phyloP scores from a whole-genome alignment of 2,797 vertebrate species.

The Garrulus glandarius region DNA sequence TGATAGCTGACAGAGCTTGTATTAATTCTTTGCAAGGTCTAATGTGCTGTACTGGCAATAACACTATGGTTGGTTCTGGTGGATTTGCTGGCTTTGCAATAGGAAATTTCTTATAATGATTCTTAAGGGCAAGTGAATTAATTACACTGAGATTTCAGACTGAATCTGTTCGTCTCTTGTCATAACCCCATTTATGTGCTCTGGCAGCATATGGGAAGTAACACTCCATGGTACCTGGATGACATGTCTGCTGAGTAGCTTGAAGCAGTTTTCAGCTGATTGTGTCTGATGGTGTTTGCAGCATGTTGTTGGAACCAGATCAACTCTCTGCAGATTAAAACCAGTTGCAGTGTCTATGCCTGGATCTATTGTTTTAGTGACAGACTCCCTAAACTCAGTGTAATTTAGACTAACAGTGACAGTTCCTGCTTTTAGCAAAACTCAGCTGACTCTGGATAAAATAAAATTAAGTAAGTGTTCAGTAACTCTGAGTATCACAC shows the following conservation, averaged over 20 bases:
- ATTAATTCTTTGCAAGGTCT: constrained; percentile 43
- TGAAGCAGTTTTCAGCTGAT: constrained; percentile 46
- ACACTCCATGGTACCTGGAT: constrained; percentile 60
- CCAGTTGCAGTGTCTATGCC: constrained; percentile 6
- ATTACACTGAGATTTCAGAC: constrained; percentile 26
- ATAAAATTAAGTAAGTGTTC: background rate
- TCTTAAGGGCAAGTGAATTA: constrained; percentile 52
- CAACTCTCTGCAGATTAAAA: constrained; percentile 52
- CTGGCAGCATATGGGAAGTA: constrained; percentile 59
- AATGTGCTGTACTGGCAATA: constrained; percentile 24
- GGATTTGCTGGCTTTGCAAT: background rate
- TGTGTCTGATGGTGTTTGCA: constrained; percentile 54
- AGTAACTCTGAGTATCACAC: background rate
- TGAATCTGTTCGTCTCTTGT: constrained; percentile 50
- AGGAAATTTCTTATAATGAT: background rate
- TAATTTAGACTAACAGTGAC: constrained; percentile 44
- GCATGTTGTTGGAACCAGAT: constrained; percentile 14
- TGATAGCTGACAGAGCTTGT: constrained; percentile 22
- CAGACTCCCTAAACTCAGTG: constrained; percentile 10
- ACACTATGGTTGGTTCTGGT: constrained; percentile 22
- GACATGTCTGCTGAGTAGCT: constrained; percentile 61
- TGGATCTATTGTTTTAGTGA: constrained; percentile 48
- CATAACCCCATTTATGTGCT: constrained; percentile 32
- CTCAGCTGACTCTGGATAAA: background rate
- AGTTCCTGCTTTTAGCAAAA: constrained; percentile 56